Evolutionary conservation across 35 echinoderm and acorn worm genomes (phyloP).

Genomic region (Heliocidaris tuberculata): DNA sequence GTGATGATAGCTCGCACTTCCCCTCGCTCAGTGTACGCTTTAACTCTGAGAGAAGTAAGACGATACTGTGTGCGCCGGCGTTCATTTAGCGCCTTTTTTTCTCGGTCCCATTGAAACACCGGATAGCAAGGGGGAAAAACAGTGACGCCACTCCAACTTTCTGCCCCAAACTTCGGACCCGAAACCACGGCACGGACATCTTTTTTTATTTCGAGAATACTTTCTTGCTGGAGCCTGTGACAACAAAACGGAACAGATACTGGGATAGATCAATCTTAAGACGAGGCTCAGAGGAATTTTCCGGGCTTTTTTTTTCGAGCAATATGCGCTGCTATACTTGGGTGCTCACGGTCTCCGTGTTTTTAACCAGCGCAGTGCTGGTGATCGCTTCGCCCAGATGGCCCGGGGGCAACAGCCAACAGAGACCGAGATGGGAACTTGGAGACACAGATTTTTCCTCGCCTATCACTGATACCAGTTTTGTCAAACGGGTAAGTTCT

Average conservation of each 20-base stretch:
- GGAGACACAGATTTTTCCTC: neutral
- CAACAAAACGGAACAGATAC: neutral
- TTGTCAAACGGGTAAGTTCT: slow-evolving; percentile 45
- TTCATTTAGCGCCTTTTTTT: neutral
- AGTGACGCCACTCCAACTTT: neutral
- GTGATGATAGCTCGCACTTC: neutral
- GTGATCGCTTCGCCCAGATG: slow-evolving; percentile 33
- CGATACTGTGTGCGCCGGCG: slow-evolving; percentile 27
- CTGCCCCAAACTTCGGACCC: neutral
- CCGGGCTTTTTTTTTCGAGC: neutral
- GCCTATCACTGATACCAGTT: slow-evolving; percentile 38
- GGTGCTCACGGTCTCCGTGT: slow-evolving; percentile 24
- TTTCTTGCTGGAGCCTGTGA: neutral
- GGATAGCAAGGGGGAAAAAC: neutral
- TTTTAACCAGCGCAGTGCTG: slow-evolving; percentile 21
- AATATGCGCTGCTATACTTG: slow-evolving; percentile 43
- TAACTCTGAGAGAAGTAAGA: neutral
- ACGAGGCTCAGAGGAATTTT: slow-evolving; percentile 11
- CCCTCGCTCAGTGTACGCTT: neutral
- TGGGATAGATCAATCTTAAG: neutral
- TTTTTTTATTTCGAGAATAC: neutral
- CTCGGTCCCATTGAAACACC: slow-evolving; percentile 5
- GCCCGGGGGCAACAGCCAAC: slow-evolving; percentile 39
- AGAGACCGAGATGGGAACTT: slow-evolving; percentile 23
- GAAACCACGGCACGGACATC: slow-evolving; percentile 5